Evolutionary conservation across 2,113 vertebrate genomes (phyloP).

Genomic region (Phocoena sinus): DNA sequence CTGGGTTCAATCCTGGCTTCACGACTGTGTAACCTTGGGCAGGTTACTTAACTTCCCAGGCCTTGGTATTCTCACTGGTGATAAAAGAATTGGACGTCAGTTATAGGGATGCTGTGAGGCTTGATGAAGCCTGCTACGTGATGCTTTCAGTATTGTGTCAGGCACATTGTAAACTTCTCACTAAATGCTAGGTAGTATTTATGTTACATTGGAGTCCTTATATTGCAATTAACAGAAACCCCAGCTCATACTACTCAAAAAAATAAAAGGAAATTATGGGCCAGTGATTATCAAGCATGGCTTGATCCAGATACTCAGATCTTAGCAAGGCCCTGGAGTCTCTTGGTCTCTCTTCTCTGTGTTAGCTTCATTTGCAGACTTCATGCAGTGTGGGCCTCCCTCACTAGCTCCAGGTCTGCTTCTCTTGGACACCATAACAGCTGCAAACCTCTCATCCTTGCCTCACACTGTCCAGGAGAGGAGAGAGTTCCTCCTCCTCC

Average conservation of each 20-base stretch:
- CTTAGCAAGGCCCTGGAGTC: neutral
- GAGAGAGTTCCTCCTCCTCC: neutral
- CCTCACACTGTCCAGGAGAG: neutral
- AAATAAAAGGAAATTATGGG: neutral
- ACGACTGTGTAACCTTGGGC: neutral
- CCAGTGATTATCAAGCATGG: neutral
- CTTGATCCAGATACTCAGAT: constrained; percentile 12
- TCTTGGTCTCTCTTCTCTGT: neutral
- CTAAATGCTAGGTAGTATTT: neutral
- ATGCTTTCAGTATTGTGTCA: neutral
- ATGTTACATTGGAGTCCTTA: neutral
- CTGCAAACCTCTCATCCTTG: neutral
- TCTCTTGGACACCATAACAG: neutral
- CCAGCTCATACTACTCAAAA: neutral
- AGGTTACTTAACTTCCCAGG: neutral
- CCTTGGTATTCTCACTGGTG: neutral
- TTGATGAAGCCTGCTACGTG: neutral
- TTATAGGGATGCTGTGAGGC: neutral
- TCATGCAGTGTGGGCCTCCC: neutral
- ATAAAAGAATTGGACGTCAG: neutral
- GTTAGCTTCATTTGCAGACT: neutral
- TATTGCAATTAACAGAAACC: neutral
- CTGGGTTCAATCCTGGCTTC: neutral
- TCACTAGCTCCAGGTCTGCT: neutral
- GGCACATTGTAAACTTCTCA: neutral